Evolutionary conservation across 1,140 invertebrate species (phyloP).

Genomic region (Pristionchus pacificus): DNA sequence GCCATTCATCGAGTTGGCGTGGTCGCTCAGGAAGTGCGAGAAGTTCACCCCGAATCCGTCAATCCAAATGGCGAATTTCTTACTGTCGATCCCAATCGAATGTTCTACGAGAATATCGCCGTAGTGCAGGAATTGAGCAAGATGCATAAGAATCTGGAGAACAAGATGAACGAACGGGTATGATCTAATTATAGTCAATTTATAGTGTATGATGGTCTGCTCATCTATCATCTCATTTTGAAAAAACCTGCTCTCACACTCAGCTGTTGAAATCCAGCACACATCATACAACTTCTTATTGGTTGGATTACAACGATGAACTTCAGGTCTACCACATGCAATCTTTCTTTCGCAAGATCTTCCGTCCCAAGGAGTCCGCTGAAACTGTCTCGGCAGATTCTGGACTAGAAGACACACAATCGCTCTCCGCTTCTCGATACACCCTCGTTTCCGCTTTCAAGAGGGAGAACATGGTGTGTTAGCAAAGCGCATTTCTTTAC

Average conservation of each 20-base stretch:
- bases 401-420: background rate
- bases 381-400: background rate
- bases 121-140: constrained; percentile 53
- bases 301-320: too few relatives aligned
- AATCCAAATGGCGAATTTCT: constrained; percentile 64
- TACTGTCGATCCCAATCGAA: constrained; percentile 52
- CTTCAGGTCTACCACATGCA: background rate
- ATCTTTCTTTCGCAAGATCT: background rate
- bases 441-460: constrained; percentile 28
- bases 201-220: background rate
- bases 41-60: constrained; percentile 89
- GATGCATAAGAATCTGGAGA: constrained; percentile 49
- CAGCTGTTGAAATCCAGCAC: too few relatives aligned
- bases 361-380: background rate
- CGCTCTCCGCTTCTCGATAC: constrained; percentile 23
- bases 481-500: too few relatives aligned
- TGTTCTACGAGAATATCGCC: constrained; percentile 56
- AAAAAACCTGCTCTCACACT: too few relatives aligned
- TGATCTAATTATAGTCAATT: background rate
- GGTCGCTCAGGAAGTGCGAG: constrained; percentile 86
- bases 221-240: too few relatives aligned
- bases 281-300: too few relatives aligned
- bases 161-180: constrained; percentile 52
- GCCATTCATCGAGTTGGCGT: constrained; percentile 67
- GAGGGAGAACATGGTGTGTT: constrained; percentile 6